Base-by-base conservation (phyloP, 1,140 invertebrate genomes). In the Zaprionus davidi region DNA sequence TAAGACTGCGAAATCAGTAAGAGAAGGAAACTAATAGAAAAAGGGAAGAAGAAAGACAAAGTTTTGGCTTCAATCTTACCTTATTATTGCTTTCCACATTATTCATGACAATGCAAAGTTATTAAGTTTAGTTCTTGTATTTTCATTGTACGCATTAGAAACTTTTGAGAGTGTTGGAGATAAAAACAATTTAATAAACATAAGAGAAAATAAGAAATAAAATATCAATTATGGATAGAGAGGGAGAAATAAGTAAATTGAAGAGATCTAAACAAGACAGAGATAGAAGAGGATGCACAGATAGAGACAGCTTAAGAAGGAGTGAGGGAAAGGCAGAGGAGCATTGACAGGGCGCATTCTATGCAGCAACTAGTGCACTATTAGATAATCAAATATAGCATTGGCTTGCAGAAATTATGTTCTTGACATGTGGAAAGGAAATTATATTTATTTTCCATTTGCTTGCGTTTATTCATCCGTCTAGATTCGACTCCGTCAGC, bases 401-500 rank as follows among this genome's bases (percentile, higher is more conserved):
- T 46, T 46, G 17, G 41, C 41, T 46, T 17, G 41, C 41, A n/a
- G 41, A 46, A 9, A 34, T 34, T 34, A 34, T 11, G 31, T 11
- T 34, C 31, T 34, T 34, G 9, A 11, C 31, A 34, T 34, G 3
- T 17, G 7, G n/a, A 46, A 9, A 7, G 41, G n/a, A 17, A 46
- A 46, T 17, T 46, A 17, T 46, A 46, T 46, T 46, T 46, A 46
- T 46, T 46, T 46, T 46, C n/a, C 41, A 46, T 46, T 46, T 46
- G 41, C 41, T n/a, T 46, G 41, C 41, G 41, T n/a, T 46, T 9
- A 46, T 46, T n/a, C n/a, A 46, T 6, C 2, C 41, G 41, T 12
- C 20, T 20, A 22, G 11, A 49, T 49, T 20, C 44, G 17, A 22
- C n/a, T 12, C 17, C 9, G 44, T 17, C 44, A 49, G 44, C 44